These are phyloP conservation scores for Aramus guarauna DNA, from an alignment of 2,113 vertebrate species.

Conservation along the genomic window DNA sequence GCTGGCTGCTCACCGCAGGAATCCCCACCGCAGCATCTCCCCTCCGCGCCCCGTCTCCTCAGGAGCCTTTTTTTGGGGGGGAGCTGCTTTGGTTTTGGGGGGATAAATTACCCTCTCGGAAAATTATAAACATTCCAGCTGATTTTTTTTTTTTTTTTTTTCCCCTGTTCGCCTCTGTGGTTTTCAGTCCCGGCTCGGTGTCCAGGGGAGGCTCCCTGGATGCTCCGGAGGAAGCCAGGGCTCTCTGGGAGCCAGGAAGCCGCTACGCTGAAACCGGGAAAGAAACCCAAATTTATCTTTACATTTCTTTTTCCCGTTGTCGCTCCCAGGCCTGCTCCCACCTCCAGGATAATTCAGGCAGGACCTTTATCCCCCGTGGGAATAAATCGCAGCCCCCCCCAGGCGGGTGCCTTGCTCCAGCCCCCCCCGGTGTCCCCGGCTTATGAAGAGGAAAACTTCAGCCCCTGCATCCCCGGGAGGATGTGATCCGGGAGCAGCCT, in stretches of 20 bases:
- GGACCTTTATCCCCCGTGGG: background rate
- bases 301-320: background rate
- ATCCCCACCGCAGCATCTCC: background rate
- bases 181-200: background rate
- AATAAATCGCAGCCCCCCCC: background rate
- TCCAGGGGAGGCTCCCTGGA: background rate
- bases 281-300: background rate
- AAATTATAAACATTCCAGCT: background rate
- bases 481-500: background rate
- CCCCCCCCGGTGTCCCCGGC: too few relatives aligned
- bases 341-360: background rate
- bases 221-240: background rate
- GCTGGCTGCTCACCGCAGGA: background rate
- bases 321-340: background rate
- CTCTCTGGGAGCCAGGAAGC: background rate
- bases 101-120: background rate
- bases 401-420: background rate
- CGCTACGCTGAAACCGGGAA: accelerated
- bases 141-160: background rate
- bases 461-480: background rate
- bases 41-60: accelerated
- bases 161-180: accelerated
- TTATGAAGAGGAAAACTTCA: background rate
- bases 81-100: background rate
- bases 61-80: accelerated